Conservation (phyloP, 1,140 invertebrate species). For the Coelopa frigida region DNA sequence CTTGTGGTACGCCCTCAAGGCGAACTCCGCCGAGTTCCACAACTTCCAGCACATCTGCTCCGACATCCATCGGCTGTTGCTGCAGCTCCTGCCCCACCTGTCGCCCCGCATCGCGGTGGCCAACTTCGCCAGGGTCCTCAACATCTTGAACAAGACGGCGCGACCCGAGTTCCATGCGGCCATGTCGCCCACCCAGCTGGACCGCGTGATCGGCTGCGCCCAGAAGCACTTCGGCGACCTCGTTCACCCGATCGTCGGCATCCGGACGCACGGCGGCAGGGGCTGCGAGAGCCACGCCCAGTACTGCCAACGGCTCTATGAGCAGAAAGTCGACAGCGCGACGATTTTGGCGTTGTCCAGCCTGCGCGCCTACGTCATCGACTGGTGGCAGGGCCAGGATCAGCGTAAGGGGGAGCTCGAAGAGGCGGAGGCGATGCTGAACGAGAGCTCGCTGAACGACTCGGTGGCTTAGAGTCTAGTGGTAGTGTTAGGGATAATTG, state of each 20-base stretch:
- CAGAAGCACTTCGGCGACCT: constrained; percentile 26
- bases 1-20: constrained; percentile 34
- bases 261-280: constrained; percentile 26
- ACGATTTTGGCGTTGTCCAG: constrained; percentile 26
- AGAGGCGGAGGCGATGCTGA: too few relatives aligned
- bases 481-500: too few relatives aligned
- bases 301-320: constrained; percentile 25
- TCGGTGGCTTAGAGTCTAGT: too few relatives aligned
- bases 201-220: constrained; percentile 26
- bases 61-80: constrained; percentile 23
- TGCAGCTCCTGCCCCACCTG: constrained; percentile 25
- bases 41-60: constrained; percentile 25
- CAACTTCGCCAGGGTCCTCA: constrained; percentile 27
- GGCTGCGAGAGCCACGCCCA: constrained; percentile 19
- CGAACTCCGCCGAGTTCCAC: constrained; percentile 21
- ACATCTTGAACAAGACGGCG: constrained; percentile 32
- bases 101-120: constrained; percentile 28
- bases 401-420: too few relatives aligned
- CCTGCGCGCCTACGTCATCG: constrained; percentile 24
- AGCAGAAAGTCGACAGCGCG: constrained; percentile 13
- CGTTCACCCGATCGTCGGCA: constrained; percentile 20
- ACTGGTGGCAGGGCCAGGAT: constrained; percentile 24
- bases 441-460: too few relatives aligned
- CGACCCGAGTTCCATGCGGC: constrained; percentile 14
- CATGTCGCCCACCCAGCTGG: constrained; percentile 18